Conservation (phyloP, 2,113 vertebrate species). For the Dinomys branickii region DNA sequence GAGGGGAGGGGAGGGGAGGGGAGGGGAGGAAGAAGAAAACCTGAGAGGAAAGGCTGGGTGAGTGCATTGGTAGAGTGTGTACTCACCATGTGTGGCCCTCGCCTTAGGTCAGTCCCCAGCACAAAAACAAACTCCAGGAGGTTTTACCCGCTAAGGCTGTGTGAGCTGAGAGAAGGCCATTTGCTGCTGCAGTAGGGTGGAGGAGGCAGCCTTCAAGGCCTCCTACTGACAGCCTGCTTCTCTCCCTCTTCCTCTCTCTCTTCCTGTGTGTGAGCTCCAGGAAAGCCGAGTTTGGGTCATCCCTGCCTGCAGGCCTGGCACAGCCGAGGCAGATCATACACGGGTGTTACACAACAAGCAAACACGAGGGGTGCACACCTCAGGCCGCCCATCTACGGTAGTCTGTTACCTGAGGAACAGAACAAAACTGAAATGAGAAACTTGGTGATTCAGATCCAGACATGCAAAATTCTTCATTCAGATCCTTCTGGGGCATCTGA, state of each 20-base stretch:
- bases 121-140: neutral
- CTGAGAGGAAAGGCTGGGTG: neutral
- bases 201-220: no score
- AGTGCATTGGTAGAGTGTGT: neutral
- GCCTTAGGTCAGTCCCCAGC: neutral
- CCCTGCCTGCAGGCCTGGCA: neutral
- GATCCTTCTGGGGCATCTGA: neutral
- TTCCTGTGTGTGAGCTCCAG: accelerated
- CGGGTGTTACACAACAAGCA: neutral
- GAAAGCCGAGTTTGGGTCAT: neutral
- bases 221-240: no score
- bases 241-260: neutral
- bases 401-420: neutral
- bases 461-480: neutral
- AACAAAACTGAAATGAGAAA: neutral
- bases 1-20: no score
- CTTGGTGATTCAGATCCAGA: neutral
- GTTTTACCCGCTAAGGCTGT: neutral
- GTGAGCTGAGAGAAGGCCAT: neutral
- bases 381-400: accelerated
- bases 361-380: neutral
- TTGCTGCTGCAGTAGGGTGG: neutral
- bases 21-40: neutral
- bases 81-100: neutral
- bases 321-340: accelerated